Percentiles rank a stretch among this genome's conserved stretches.
Conservation (phyloP, 2,888 invertebrate species). For the Unio pictorum region DNA sequence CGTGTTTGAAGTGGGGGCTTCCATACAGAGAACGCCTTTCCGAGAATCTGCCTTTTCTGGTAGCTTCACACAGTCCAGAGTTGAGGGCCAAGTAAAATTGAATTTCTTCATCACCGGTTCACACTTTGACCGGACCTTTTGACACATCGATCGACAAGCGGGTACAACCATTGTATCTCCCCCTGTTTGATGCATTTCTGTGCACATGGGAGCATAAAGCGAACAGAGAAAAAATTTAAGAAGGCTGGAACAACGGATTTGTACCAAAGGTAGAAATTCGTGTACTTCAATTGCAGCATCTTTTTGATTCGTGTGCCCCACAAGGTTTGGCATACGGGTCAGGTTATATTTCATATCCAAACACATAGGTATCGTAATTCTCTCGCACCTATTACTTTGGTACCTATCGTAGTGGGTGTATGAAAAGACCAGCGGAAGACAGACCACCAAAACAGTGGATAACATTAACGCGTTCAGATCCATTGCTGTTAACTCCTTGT, state of each 20-base stretch:
- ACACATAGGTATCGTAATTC: conserved; percentile 85
- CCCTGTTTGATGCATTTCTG: conserved; percentile 79
- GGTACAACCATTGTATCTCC: conserved; percentile 82
- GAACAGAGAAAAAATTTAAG: conserved; percentile 91
- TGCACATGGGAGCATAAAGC: conserved; percentile 91
- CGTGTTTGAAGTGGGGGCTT: conserved; percentile 72
- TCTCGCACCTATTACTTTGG: conserved; percentile 77
- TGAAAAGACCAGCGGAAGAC: conserved; percentile 6
- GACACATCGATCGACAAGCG: conserved; percentile 89
- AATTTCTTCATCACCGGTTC: conserved; percentile 78
- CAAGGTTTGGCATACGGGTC: conserved; percentile 89
- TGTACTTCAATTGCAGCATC: conserved; percentile 86
- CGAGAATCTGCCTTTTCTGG: conserved; percentile 76
- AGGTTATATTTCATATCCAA: conserved; percentile 88
- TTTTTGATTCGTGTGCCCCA: conserved; percentile 85
- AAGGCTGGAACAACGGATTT: conserved; percentile 85
- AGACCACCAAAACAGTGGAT: conserved; percentile 10
- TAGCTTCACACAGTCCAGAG: conserved; percentile 85
- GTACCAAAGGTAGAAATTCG: conserved; percentile 80
- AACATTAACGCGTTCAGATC: conserved; percentile 12
- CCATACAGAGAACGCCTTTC: conserved; percentile 83
- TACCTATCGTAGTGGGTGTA: conserved; percentile 30
- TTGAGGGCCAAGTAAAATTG: conserved; percentile 80
- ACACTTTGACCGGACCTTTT: conserved; percentile 74
- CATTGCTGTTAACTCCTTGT: conserved; percentile 12